Base-by-base conservation (phyloP, 2,888 invertebrate genomes). In the Aspidiotus rigidus region DNA sequence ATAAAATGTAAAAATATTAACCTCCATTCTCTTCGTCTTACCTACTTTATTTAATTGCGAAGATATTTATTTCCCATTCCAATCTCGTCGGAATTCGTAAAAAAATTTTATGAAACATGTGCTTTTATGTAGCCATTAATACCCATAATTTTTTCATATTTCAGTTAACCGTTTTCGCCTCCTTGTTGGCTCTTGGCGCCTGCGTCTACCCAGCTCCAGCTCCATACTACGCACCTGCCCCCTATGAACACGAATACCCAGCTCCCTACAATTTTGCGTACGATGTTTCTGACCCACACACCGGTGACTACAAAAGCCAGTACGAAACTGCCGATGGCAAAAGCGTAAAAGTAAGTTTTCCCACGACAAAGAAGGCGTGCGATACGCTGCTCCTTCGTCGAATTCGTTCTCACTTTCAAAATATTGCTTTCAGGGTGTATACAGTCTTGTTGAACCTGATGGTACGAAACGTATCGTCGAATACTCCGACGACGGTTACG, bases 271-370 rank as follows among this genome's bases (percentile, higher is more conserved):
- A 70, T 17, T 74, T 72, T 63, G 72, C 73, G 54, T 74, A 73
- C 64, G 72, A 72, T 40, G 73, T 73, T 39, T 69, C 71, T 44
- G 73, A 73, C 70, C 71, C 72, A 17, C 64, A 72, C 64, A 73
- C 73, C 70, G 73, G 73, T 15, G 73, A 73, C 71, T 71, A 69
- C 70, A 73, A 73, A 67, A 72, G 69, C 64, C 73, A 73, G 55
- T 69, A 70, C 66, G 73, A 73, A 64, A 62, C 61, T 39, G 64
- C 73, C 54, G 72, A 73, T 69, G 73, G 73, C 11, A 72, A 73
- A 62, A 57, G 64, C 9, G 73, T 73, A 57, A 71, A 69, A 72
- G 73, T 39, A 70, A 70, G 42, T 13, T 49, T 13, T n/a, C 49
- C 3, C 11, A 49, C n/a, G 3, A 49, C 2, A 13, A 49, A 49